Base-by-base conservation (phyloP, 2,888 invertebrate species). In the Melanostoma mellinum region DNA sequence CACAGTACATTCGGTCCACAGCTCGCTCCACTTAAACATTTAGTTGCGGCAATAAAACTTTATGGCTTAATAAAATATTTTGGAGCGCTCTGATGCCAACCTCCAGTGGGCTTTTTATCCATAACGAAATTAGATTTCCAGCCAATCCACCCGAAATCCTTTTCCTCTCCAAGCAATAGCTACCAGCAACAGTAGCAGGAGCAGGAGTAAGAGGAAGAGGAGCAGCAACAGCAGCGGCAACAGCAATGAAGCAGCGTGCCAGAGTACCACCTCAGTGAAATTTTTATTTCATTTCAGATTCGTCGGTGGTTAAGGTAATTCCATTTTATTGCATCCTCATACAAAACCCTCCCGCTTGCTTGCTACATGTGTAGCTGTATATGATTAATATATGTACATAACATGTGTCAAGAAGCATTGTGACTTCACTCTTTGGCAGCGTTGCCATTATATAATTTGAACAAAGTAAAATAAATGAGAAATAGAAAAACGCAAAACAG, bases 91-190 rank as follows among this genome's bases (percentile, higher is more conserved):
- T 50, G 10, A 9, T 20, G n/a, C 35, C 44, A 53, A 52, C 53
- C 79, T 74, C 74, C 79, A 65, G 48, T 67, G 77, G 77, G 72
- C 72, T 73, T 82, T 82, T 82, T 77, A 76, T 73, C 77, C 81
- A 73, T 82, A 77, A 77, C 81, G 68, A 82, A 82, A 82, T 82
- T 82, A 82, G 81, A 82, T 82, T 82, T 82, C 77, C 77, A 68
- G 53, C 81, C 77, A 82, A 68, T 77, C 77, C 72, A 73, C 72
- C 72, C 77, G 73, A 82, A 82, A 82, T 77, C 63, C 68, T 50
- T 81, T 63, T 53, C 9, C 40, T 5, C 44, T 42, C 6, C 46
- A n/a, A n/a, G 20, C 30, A 20, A 20, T 20, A 20, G 20, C 4
- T 48, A 20, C 32, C 65, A 32, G 36, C 53, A 52, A 20, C 53